Percentiles rank a stretch among this genome's conserved stretches.
These are phyloP conservation scores for Drosophila erecta DNA, from an alignment of 1,140 invertebrate genomes.

Conservation along the genomic window DNA sequence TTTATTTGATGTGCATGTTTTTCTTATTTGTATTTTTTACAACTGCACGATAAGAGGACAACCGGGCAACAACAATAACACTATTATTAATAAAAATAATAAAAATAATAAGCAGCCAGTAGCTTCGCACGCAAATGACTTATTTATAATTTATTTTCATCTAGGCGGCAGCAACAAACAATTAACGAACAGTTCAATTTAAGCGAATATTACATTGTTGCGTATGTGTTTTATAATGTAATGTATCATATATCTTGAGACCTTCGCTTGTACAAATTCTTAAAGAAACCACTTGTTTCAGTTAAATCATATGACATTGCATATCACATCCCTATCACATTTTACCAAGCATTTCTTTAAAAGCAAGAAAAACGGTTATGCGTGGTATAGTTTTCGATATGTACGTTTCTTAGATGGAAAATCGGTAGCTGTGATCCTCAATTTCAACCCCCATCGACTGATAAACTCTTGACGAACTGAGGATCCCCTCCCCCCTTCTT, in stretches of 20 bases:
- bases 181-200: conserved; percentile 36
- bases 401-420: too few species aligned
- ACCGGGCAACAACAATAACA: conserved; percentile 13
- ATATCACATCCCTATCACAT: too few species aligned
- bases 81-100: conserved; percentile 32
- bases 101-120: conserved; percentile 40
- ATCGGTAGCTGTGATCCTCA: conserved; percentile 10
- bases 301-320: too few species aligned
- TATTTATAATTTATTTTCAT: conserved; percentile 52
- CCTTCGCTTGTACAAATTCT: not conserved
- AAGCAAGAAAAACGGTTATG: too few species aligned
- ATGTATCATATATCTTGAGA: too few species aligned
- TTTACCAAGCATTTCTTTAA: too few species aligned
- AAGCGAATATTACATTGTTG: conserved; percentile 6
- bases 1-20: conserved; percentile 27
- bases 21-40: conserved; percentile 44
- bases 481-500: not conserved
- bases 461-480: conserved; percentile 13
- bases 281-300: too few species aligned
- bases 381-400: too few species aligned
- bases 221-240: conserved; percentile 1
- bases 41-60: conserved; percentile 56
- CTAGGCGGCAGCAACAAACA: conserved; percentile 19
- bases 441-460: conserved; percentile 32
- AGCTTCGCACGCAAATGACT: conserved; percentile 64